Conservation (phyloP, 2,797 vertebrate genomes). For the Acrossocheilus fasciatus region DNA sequence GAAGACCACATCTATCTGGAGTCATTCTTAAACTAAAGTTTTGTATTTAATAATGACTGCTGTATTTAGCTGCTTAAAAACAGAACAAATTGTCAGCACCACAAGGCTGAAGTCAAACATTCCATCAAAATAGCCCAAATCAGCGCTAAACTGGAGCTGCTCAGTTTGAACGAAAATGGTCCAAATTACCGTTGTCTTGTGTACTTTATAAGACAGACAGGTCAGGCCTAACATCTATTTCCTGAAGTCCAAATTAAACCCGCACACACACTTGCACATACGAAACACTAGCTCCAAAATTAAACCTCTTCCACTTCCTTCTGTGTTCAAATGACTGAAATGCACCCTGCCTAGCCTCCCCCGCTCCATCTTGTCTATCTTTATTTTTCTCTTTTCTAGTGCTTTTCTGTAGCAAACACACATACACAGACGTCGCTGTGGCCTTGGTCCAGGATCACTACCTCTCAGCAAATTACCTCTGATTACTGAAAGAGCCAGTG, state of each 20-base stretch:
- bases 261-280: not conserved
- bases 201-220: conserved; percentile 3
- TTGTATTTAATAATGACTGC: not conserved
- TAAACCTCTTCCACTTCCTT: conserved; percentile 41
- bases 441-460: conserved; percentile 40
- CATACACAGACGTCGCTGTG: conserved; percentile 24
- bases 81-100: conserved; percentile 6
- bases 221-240: conserved; percentile 40
- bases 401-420: conserved; percentile 5
- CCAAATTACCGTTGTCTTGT: conserved; percentile 39
- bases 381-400: conserved; percentile 16
- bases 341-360: conserved; percentile 20
- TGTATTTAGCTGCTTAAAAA: conserved; percentile 1
- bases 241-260: conserved; percentile 44
- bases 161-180: conserved; percentile 32
- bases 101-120: not conserved
- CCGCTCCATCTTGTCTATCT: conserved; percentile 5
- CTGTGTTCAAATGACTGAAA: conserved; percentile 39
- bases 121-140: not conserved
- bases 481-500: conserved; percentile 57
- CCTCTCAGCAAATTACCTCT: conserved; percentile 60
- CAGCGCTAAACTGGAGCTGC: not conserved
- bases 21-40: not conserved
- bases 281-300: conserved; percentile 11
- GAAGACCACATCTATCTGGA: not conserved